phyloP scores from a whole-genome alignment of 2,888 invertebrate species.

The Hyposoter dolosus region DNA sequence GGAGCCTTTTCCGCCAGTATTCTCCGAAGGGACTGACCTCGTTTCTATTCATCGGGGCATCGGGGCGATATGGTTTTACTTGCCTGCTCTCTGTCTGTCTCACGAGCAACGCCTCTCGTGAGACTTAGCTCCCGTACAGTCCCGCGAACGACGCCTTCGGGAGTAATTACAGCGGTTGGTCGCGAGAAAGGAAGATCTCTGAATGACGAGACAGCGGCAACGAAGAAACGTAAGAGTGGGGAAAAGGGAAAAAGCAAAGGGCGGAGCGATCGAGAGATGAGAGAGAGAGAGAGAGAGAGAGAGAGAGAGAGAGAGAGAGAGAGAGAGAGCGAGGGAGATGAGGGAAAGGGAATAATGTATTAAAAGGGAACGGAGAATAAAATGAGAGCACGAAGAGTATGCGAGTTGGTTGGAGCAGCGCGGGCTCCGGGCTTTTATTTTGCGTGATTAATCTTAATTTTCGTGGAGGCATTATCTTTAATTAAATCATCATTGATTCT shows the following conservation, averaged over 20 bases:
- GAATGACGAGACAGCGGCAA: constrained; percentile 50
- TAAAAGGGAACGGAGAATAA: constrained; percentile 52
- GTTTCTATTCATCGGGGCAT: constrained; percentile 58
- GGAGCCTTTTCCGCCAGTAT: neutral
- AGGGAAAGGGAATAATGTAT: constrained; percentile 34
- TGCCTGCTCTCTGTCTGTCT: neutral
- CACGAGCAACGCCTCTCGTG: constrained; percentile 54
- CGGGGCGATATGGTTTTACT: constrained; percentile 11
- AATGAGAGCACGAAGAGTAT: constrained; percentile 47
- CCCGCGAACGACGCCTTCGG: constrained; percentile 67
- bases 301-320: constrained; percentile 34
- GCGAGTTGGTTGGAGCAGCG: constrained; percentile 9
- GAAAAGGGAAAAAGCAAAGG: constrained; percentile 20
- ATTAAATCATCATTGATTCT: constrained; percentile 84
- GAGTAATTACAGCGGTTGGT: constrained; percentile 78
- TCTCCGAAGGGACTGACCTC: constrained; percentile 57
- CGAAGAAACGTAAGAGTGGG: constrained; percentile 26
- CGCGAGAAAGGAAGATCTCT: constrained; percentile 67
- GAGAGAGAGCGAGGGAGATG: constrained; percentile 40
- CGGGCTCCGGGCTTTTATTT: constrained; percentile 59
- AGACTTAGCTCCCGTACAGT: constrained; percentile 63
- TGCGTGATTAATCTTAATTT: constrained; percentile 84
- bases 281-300: constrained; percentile 33
- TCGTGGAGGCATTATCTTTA: constrained; percentile 83
- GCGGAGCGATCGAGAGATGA: constrained; percentile 39